These are phyloP conservation scores for Enteromius unitaeniatus DNA, from an alignment of 2,797 vertebrate genomes.

Conservation along the genomic window DNA sequence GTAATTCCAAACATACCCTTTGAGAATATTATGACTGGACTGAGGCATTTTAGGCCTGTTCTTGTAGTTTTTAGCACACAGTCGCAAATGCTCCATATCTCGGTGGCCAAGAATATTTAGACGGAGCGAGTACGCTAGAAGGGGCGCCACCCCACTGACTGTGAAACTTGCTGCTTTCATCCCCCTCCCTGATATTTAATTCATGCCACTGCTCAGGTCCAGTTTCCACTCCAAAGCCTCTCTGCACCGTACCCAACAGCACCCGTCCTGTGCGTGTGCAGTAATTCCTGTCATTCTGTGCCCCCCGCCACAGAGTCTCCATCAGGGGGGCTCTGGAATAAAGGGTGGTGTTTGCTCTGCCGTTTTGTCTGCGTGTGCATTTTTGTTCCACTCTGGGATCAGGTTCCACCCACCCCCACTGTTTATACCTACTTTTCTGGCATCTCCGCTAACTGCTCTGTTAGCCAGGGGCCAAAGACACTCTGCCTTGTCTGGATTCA, in stretches of 20 bases:
- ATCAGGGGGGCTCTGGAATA: slow-evolving; percentile 65
- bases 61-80: neutral
- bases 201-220: slow-evolving; percentile 66
- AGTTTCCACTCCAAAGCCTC: slow-evolving; percentile 60
- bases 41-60: neutral
- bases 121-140: neutral
- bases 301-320: slow-evolving; percentile 66
- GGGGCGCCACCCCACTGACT: slow-evolving; percentile 31
- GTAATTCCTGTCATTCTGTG: slow-evolving; percentile 49
- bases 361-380: slow-evolving; percentile 62
- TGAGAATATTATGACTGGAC: neutral
- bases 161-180: slow-evolving; percentile 32
- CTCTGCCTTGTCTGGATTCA: slow-evolving; percentile 24
- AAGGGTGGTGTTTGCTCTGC: slow-evolving; percentile 60
- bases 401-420: slow-evolving; percentile 48
- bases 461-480: slow-evolving; percentile 32
- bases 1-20: neutral
- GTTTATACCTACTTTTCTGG: slow-evolving; percentile 49
- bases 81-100: neutral
- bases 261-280: slow-evolving; percentile 49
- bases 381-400: slow-evolving; percentile 29
- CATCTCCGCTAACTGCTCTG: slow-evolving; percentile 48
- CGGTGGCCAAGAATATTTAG: neutral
- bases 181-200: slow-evolving; percentile 83
- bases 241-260: slow-evolving; percentile 38